These are phyloP conservation scores for Drosophila saltans DNA, from an alignment of 1,140 invertebrate genomes.

Conservation along the genomic window DNA sequence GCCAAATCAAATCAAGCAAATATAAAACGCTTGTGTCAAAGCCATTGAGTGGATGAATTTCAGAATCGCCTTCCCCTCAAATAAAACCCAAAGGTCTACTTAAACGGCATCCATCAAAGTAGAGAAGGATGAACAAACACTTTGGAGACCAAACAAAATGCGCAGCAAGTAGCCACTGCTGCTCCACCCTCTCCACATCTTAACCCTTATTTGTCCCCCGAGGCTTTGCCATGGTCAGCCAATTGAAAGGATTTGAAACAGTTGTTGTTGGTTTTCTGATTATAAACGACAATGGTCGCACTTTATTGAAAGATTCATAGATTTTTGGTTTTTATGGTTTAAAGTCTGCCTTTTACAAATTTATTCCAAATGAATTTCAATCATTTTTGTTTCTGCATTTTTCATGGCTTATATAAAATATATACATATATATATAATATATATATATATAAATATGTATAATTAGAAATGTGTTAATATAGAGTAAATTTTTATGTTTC, in stretches of 20 bases:
- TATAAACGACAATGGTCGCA: constrained; percentile 80
- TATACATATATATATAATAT: constrained; percentile 53
- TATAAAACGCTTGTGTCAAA: background rate
- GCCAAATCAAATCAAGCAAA: constrained; percentile 2
- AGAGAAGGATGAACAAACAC: background rate
- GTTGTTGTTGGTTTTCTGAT: constrained; percentile 55
- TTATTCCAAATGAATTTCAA: constrained; percentile 22
- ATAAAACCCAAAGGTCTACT: constrained; percentile 29
- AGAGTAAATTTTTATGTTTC: constrained; percentile 67
- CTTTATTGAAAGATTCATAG: constrained; percentile 72
- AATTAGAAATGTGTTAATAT: constrained; percentile 70
- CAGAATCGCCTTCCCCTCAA: background rate
- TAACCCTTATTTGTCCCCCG: constrained; percentile 19
- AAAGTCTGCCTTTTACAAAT: constrained; percentile 52
- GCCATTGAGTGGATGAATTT: background rate
- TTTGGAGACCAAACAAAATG: background rate
- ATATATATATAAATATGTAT: constrained; percentile 44
- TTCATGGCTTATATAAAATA: constrained; percentile 73
- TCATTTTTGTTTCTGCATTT: constrained; percentile 23
- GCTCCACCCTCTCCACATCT: background rate
- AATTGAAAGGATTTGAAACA: constrained; percentile 13
- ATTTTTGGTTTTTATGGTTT: constrained; percentile 50
- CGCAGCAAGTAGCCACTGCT: background rate
- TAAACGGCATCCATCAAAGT: constrained; percentile 24
- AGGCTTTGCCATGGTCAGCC: background rate